Evolutionary conservation across 1,140 invertebrate genomes (phyloP).

Genomic region (Neuroterus valhalla): DNA sequence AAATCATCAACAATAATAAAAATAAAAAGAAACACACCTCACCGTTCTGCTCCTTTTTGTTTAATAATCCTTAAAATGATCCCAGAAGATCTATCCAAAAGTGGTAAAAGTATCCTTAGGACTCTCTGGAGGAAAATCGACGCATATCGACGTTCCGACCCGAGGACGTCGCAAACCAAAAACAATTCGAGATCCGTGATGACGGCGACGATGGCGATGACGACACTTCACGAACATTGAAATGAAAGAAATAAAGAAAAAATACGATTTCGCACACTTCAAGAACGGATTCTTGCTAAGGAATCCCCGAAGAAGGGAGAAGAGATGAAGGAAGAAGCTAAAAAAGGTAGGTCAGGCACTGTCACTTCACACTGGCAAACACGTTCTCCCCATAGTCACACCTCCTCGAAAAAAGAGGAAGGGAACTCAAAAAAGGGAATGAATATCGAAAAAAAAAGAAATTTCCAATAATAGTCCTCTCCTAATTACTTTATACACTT

Average conservation of each 20-base stretch:
- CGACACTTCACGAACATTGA: slow-evolving; percentile 56
- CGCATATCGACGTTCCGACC: slow-evolving; percentile 53
- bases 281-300: slow-evolving; percentile 21
- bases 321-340: slow-evolving; percentile 28
- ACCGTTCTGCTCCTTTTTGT: background rate
- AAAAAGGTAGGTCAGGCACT: slow-evolving; percentile 55
- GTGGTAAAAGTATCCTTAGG: slow-evolving; percentile 52
- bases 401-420: slow-evolving; percentile 30
- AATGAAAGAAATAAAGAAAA: no score
- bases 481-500: no score
- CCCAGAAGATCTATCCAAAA: slow-evolving; percentile 12
- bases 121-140: slow-evolving; percentile 64
- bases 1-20: background rate
- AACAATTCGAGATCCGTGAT: slow-evolving; percentile 45
- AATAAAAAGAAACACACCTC: background rate
- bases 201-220: slow-evolving; percentile 42
- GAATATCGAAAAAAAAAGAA: no score
- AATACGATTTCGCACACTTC: slow-evolving; percentile 42
- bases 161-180: slow-evolving; percentile 48
- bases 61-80: background rate
- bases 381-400: slow-evolving; percentile 50
- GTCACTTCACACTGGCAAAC: slow-evolving; percentile 51
- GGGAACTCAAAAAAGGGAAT: background rate
- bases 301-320: background rate
- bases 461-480: no score